These are phyloP conservation scores for Brenthis hecate DNA, from an alignment of 2,888 invertebrate genomes.

Conservation along the genomic window DNA sequence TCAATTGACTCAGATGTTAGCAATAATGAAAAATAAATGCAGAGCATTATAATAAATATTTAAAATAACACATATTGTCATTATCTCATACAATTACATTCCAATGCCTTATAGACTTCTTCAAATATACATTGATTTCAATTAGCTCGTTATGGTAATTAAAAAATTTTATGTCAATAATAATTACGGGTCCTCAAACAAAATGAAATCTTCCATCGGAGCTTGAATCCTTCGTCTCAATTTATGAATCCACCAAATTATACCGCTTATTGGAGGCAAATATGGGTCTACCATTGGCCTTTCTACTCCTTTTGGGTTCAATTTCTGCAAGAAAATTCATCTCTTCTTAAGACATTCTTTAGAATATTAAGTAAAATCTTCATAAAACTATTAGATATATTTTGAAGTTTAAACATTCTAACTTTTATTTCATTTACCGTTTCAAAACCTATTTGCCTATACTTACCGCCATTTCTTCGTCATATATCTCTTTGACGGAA, in stretches of 20 bases:
- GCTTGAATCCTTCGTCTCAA: slow-evolving; percentile 81
- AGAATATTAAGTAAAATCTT: not conserved
- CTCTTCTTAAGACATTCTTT: not conserved
- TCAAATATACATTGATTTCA: no score
- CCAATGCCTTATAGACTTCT: no score
- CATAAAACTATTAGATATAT: not conserved
- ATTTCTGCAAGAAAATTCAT: slow-evolving; percentile 54
- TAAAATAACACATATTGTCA: no score
- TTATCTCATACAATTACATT: no score
- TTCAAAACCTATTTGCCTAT: not conserved
- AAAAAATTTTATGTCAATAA: not conserved
- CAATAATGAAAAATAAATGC: no score
- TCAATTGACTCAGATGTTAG: no score
- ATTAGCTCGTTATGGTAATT: no score
- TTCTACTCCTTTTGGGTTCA: slow-evolving; percentile 64
- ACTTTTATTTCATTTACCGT: no score
- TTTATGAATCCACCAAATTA: slow-evolving; percentile 88
- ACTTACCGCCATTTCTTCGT: slow-evolving; percentile 78
- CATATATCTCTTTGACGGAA: slow-evolving; percentile 84
- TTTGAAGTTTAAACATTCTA: not conserved
- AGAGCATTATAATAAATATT: no score
- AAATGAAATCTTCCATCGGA: slow-evolving; percentile 83
- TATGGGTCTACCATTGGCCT: slow-evolving; percentile 84
- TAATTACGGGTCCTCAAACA: slow-evolving; percentile 85
- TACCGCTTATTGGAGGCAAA: slow-evolving; percentile 89